Evolutionary conservation across 2,888 invertebrate genomes (phyloP), one percentile per base, ranked within the genome.

Genomic region (Acleris emargana): DNA sequence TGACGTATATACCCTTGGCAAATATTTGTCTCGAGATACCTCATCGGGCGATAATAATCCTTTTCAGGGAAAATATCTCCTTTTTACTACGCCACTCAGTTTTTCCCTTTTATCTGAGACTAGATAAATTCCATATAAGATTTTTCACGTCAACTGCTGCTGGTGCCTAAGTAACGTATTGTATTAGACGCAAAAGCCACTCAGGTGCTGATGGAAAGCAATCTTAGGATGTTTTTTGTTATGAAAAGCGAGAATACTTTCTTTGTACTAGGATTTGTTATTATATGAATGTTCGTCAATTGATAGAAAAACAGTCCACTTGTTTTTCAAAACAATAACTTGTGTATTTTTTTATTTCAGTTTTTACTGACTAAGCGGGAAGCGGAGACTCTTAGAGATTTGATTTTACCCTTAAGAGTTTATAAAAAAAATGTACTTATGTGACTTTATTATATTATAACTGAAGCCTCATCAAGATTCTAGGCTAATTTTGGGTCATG

Each of bases 1-100:
- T 18, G 28, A 58, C 32, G 16, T 20, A 22, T 50, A 38, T 58
- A 2, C 20, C 49, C 38, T 20, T 25, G 43, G 49, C 28, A 58
- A 64, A 64, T 67, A 62, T 67, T 67, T 54, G 52, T 11, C 4
- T n/a, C 13, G 18, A 67, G 51, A 67, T 62, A 25, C 62, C 53
- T 16, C 42, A 45, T 38, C 38, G 38, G 38, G 52, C 58, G 52
- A 22, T 58, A 57, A 58, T 67, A 67, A 62, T 62, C 58, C 52
- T 53, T 62, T 62, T 49, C 32, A 49, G 58, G 42, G 49, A 32
- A 58, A 58, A 67, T 54, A 67, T 62, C 52, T 49, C 17, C 32
- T 67, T 53, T 53, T 20, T 53, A n/a, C 51, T n/a, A 28, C 58
- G 20, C 49, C 62, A 58, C 32, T 58, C 38, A 13, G 5, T 18